phyloP scores from a whole-genome alignment of 2,113 vertebrate genomes.

The Leptocoma aspasia region DNA sequence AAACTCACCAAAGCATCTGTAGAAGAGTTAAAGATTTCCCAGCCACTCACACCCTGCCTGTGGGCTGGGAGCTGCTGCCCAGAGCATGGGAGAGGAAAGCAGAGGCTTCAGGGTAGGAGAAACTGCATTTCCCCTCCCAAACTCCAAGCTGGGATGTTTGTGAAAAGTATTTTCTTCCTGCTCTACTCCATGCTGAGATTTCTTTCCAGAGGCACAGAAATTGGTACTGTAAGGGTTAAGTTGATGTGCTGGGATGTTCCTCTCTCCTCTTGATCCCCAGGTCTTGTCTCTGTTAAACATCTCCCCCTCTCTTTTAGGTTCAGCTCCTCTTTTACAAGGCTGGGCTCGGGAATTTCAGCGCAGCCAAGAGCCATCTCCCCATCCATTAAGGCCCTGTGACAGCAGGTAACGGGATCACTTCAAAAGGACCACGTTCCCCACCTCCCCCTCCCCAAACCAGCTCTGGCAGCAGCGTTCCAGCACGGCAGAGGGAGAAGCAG shows the following conservation, averaged over 20 bases:
- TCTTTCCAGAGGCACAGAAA: background rate
- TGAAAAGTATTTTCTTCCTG: background rate
- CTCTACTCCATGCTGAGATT: background rate
- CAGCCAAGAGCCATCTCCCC: conserved; percentile 20
- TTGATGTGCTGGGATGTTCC: background rate
- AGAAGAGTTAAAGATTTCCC: background rate
- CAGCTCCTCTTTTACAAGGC: conserved; percentile 61
- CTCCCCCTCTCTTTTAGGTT: conserved; percentile 18
- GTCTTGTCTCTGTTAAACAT: conserved; percentile 45
- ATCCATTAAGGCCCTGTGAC: conserved; percentile 1
- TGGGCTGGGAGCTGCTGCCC: background rate
- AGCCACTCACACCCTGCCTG: background rate
- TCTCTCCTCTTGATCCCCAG: background rate
- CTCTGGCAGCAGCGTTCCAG: background rate
- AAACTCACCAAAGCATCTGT: background rate
- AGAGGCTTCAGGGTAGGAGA: background rate
- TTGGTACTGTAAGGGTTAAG: conserved; percentile 28
- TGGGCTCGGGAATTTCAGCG: background rate
- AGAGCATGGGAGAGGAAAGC: background rate
- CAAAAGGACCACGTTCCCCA: background rate
- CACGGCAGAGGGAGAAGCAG: background rate
- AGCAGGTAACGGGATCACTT: conserved; percentile 13
- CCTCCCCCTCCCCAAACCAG: background rate
- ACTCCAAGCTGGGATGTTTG: background rate
- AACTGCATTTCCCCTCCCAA: background rate